Conservation (phyloP, 2,113 vertebrate species). For the Herpetotheres cachinnans region DNA sequence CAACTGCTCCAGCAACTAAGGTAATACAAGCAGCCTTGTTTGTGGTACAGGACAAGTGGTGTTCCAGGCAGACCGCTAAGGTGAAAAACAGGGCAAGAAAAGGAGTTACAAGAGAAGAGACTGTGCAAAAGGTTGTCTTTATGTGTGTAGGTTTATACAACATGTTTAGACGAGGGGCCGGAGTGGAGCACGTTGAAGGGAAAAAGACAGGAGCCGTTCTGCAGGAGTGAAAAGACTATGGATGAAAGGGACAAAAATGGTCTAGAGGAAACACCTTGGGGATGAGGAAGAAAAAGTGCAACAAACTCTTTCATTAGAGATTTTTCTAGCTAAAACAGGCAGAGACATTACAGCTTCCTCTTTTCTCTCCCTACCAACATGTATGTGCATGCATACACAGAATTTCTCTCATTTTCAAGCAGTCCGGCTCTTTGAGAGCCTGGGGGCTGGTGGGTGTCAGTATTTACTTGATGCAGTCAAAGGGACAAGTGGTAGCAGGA, state of each 20-base stretch:
- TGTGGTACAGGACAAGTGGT: neutral
- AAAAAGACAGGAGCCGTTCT: neutral
- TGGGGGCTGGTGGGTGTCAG: too few relatives aligned
- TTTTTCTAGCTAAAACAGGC: neutral
- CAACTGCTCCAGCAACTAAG: neutral
- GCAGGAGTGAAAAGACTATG: neutral
- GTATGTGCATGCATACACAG: neutral
- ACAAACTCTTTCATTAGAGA: neutral
- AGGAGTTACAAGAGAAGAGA: neutral
- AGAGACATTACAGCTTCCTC: neutral
- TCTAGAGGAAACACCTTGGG: neutral
- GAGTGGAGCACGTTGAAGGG: neutral
- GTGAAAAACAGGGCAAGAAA: neutral
- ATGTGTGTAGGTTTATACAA: neutral
- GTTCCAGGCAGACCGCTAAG: neutral
- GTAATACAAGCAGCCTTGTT: neutral
- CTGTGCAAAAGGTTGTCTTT: neutral
- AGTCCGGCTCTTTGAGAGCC: neutral
- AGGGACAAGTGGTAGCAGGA: neutral
- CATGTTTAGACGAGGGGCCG: neutral
- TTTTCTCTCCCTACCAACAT: neutral
- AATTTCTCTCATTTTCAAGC: neutral
- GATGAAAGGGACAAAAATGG: neutral
- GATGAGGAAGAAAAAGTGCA: neutral
- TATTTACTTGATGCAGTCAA: neutral